A percentile compares a stretch with the other conserved stretches of the same genome.
Evolutionary conservation across 2,113 vertebrate species (phyloP).

Genomic region (Turdus rufiventris): DNA sequence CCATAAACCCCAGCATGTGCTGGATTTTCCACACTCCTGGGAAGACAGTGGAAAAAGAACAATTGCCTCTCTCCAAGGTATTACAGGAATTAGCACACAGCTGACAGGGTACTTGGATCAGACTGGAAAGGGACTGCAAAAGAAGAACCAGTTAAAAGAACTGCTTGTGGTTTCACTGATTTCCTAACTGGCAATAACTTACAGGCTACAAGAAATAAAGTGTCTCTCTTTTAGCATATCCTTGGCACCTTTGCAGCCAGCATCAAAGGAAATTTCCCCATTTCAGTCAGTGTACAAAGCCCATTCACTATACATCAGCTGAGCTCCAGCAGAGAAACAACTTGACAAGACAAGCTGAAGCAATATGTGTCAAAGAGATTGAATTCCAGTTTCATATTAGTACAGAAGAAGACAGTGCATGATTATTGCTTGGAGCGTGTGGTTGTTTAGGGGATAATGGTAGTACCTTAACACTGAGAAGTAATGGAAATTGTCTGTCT

Average conservation of each 20-base stretch:
- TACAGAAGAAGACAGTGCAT: slow-evolving; percentile 53
- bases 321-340: slow-evolving; percentile 41
- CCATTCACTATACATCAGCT: slow-evolving; percentile 38
- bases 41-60: not conserved
- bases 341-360: slow-evolving; percentile 52
- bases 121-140: not conserved
- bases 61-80: not conserved
- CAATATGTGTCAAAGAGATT: slow-evolving; percentile 68
- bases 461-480: slow-evolving; percentile 42
- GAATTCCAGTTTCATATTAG: slow-evolving; percentile 65
- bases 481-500: slow-evolving; percentile 67
- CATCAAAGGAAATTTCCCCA: slow-evolving; percentile 13
- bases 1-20: not conserved
- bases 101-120: accelerated
- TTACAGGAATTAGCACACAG: not conserved
- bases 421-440: slow-evolving; percentile 59
- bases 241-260: not conserved
- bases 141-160: not conserved
- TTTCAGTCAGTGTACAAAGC: slow-evolving; percentile 22
- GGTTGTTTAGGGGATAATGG: slow-evolving; percentile 51
- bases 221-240: not conserved
- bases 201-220: not conserved
- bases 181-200: not conserved
- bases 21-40: not conserved
- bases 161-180: not conserved